phyloP scores from a whole-genome alignment of 2,888 invertebrate species.

The Bugulina stolonifera region DNA sequence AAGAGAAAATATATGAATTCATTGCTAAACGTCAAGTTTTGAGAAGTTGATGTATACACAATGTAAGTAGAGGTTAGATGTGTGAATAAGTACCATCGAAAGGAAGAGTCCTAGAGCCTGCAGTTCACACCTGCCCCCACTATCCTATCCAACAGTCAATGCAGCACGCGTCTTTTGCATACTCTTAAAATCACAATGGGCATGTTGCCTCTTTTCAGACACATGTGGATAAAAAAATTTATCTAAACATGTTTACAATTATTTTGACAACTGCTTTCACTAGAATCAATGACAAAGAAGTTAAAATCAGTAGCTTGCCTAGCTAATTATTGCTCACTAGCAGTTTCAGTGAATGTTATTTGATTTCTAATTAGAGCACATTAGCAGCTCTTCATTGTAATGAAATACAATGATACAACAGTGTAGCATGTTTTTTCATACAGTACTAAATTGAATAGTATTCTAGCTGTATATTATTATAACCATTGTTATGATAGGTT shows the following conservation, averaged over 20 bases:
- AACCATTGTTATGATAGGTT: background rate
- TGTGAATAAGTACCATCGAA: constrained; percentile 7
- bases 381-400: background rate
- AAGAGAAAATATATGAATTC: no score
- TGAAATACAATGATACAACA: constrained; percentile 20
- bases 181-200: background rate
- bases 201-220: background rate
- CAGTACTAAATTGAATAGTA: background rate
- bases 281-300: background rate
- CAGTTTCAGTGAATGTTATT: constrained; percentile 13
- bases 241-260: constrained; percentile 23
- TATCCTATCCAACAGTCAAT: background rate
- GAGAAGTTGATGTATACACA: constrained; percentile 13
- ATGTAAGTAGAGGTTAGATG: constrained; percentile 1
- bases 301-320: background rate
- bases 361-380: constrained; percentile 24
- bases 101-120: background rate
- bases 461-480: constrained; percentile 12
- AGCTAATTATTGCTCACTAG: background rate
- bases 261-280: constrained; percentile 26
- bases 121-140: constrained; percentile 3
- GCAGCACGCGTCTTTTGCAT: background rate
- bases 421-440: constrained; percentile 22
- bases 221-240: constrained; percentile 13
- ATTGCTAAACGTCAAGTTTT: background rate